phyloP scores from a whole-genome alignment of 2,888 invertebrate genomes.

The Dinocampus coccinellae region DNA sequence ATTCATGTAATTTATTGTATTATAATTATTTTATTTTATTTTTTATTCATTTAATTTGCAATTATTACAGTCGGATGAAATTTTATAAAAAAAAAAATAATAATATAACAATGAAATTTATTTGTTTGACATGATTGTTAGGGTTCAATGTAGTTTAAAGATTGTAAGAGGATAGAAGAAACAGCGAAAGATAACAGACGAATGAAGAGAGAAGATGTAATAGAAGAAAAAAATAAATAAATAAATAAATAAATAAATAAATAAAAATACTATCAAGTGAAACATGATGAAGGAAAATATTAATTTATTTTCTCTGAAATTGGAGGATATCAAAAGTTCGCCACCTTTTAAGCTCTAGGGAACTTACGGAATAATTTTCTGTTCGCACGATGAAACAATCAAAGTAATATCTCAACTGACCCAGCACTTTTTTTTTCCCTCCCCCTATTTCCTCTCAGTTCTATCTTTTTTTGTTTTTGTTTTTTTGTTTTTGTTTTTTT shows the following conservation, averaged over 20 bases:
- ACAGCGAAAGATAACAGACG: neutral
- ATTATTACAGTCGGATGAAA: neutral
- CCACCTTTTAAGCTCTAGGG: neutral
- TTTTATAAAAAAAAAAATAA: neutral
- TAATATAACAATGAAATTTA: neutral
- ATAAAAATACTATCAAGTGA: constrained; percentile 5
- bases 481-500: too few relatives aligned
- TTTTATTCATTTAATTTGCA: neutral
- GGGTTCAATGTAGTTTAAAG: neutral
- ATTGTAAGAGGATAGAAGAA: neutral
- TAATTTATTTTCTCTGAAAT: neutral
- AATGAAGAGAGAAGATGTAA: neutral
- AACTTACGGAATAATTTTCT: constrained; percentile 35
- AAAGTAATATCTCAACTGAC: constrained; percentile 44
- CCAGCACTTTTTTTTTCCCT: constrained; percentile 22
- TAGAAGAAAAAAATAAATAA: neutral
- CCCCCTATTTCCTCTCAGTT: neutral
- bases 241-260: neutral
- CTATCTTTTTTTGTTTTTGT: too few relatives aligned
- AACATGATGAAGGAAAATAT: constrained; percentile 3
- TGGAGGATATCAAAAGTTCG: constrained; percentile 1
- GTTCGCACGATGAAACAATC: constrained; percentile 48
- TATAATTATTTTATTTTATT: neutral
- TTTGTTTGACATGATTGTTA: neutral
- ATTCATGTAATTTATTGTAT: neutral